Evolutionary conservation across 2,113 vertebrate species (phyloP), one percentile per base, ranked within the genome.

Genomic region (Theristicus caerulescens): DNA sequence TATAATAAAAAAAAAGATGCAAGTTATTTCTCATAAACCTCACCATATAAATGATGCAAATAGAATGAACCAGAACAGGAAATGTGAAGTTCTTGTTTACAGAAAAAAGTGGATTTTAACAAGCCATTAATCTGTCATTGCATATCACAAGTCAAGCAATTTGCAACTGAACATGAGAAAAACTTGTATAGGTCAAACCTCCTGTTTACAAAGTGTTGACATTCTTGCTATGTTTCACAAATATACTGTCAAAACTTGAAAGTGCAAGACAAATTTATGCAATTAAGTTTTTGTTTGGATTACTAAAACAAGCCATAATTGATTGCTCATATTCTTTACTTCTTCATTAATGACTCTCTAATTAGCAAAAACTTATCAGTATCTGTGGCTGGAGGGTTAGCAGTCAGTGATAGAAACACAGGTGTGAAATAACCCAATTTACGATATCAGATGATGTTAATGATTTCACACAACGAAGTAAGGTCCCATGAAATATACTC

Each of bases 371-470:
- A 88, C 93, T 96, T 97, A 96, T 88, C 96, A 93, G 91, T 95
- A 96, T 87, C 96, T 97, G 70, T 90, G 92, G 88, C 94, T 97
- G 81, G 92, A 97, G 96, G 91, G 96, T 98, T 97, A 98, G 97
- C 95, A 96, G 82, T 44, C 92, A 92, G 71, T 65, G 88, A 95
- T 88, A 97, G 97, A 97, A 97, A 97, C 93, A 97, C 97, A 92
- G 95, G 94, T 97, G 95, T 95, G 97, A 98, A 97, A 97, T 95
- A 98, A 98, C 82, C 93, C 91, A 97, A 97, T 98, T 98, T 97
- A 94, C 25, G 7, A 25, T 97, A 97, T 97, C 94, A 94, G 96
- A 94, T 91, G 92, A 96, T 83, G 96, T 87, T 97, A 98, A 98
- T 97, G 96, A 97, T 97, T 97, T 97, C 91, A 70, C 80, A 96